Evolutionary conservation across 2,797 vertebrate species (phyloP), one percentile per base, ranked within the genome.

Genomic region (Hyperoplus immaculatus): DNA sequence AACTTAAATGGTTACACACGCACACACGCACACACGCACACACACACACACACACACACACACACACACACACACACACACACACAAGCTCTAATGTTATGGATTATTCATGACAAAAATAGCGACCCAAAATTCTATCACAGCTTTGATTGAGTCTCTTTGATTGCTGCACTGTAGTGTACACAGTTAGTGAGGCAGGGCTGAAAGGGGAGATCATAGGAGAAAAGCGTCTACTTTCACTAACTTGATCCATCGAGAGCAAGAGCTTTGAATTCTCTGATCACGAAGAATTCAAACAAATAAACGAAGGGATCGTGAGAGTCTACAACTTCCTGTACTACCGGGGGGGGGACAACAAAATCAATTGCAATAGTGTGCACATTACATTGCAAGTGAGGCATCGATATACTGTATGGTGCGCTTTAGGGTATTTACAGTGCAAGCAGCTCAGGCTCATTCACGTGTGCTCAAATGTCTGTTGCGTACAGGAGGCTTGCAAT

Each of bases 111-210:
- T 0, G 14, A 79, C 39, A 69, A 62, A 71, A 76, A 84, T 61
- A 67, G 60, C 45, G 8, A 75, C 71, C 65, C 39, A 21, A 38
- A 55, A 77, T 56, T 72, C 29, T 59, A 72, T 87, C 86, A 87
- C 87, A 92, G 86, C 81, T 83, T 88, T 81, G 66, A 77, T 81
- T 82, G 62, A 77, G 83, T 92, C 78, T 89, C 83, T 88, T 82
- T 82, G 80, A 86, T 76, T 87, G 73, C 70, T 83, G 66, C 66
- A 57, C 45, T 78, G 63, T 63, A 38, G 49, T 77, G 76, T 72
- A 53, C 49, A 72, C 43, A 66, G 72, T 63, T 21, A 64, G 36
- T 43, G 64, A 77, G 70, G 75, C 56, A 61, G 61, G 62, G 51
- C 68, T 39, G 59, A 36, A 29, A 41, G 46, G 18, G 57, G 53